Base-by-base conservation (phyloP, 2,113 vertebrate genomes). In the Seriola aureovittata region DNA sequence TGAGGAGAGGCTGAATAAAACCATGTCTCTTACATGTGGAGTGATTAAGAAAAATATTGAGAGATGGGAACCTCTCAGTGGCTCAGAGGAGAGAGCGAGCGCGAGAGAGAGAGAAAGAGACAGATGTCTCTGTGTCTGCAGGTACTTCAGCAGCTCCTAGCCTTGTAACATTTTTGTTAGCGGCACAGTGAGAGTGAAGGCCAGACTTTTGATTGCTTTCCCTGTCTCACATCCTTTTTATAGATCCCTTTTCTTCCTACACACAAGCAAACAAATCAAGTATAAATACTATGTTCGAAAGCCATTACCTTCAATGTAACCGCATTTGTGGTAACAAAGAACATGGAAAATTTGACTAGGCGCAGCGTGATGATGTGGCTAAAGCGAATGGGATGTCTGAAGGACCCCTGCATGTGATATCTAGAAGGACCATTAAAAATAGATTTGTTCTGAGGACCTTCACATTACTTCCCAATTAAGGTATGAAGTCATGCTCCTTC, bases 371-470 rank as follows among this genome's bases (percentile, higher is more conserved):
- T 86, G 73, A 72, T 87, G 84, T 80, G 86, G 88, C 83, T 84
- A 80, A 80, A 86, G 85, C 79, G 81, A 81, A 66, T 17, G 58
- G 54, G 70, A 65, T 72, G 80, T 86, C 80, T 86, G 71, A 81
- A 44, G 66, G 84, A 83, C 80, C 89, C 79, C 85, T 75, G 68
- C 48, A 40, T 93, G 80, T 91, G 88, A 90, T 89, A 82, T 93
- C 70, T 84, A 6, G 14, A 69, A 44, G 34, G 83, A 92, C 85
- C 94, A 89, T 93, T 84, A 74, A 87, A 92, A 94, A 94, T 94
- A 94, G 94, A 94, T 94, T 94, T 91, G 90, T 86, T 93, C 90
- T 89, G 93, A 93, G 75, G 90, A 90, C 90, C 91, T 78, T 89
- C 71, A 64, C 88, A 89, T 93, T 90, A 78, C 87, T 69, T 88